Evolutionary conservation across 2,797 vertebrate species (phyloP).

Genomic region (Aplochiton taeniatus): DNA sequence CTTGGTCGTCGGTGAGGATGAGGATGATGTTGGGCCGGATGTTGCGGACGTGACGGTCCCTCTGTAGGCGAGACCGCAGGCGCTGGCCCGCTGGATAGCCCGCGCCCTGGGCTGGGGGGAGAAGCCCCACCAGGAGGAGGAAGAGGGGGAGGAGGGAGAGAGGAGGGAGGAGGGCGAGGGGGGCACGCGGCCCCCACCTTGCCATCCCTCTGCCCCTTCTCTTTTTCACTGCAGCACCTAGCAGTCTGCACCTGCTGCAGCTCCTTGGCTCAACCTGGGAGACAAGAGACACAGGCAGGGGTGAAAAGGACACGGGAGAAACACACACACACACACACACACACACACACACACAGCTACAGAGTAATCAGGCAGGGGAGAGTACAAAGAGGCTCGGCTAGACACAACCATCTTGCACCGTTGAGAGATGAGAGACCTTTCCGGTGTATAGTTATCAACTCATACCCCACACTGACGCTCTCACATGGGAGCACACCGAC

Average conservation of each 20-base stretch:
- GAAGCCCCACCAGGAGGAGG: conserved; percentile 49
- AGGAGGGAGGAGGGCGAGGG: conserved; percentile 56
- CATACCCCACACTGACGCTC: background rate
- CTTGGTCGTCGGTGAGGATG: conserved; percentile 96
- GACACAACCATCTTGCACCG: background rate
- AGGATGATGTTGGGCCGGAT: conserved; percentile 96
- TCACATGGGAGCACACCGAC: background rate
- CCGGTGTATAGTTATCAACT: background rate
- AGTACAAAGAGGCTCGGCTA: background rate
- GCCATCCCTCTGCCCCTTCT: conserved; percentile 75
- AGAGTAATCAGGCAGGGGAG: background rate
- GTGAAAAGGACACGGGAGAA: background rate
- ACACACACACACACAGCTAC: background rate
- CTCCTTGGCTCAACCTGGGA: conserved; percentile 51
- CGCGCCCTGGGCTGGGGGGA: conserved; percentile 72
- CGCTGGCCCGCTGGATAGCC: conserved; percentile 85
- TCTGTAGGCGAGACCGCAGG: conserved; percentile 85
- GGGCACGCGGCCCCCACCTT: conserved; percentile 65
- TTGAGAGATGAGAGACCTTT: background rate
- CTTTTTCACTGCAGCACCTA: conserved; percentile 24
- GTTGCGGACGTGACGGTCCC: conserved; percentile 88
- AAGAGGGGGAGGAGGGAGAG: conserved; percentile 70
- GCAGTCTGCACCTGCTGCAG: conserved; percentile 8
- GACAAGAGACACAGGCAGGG: background rate
- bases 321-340: conserved; percentile 1